Evolutionary conservation across 2,113 vertebrate species (phyloP), one percentile per base, ranked within the genome.

Genomic region (Pagrus major): DNA sequence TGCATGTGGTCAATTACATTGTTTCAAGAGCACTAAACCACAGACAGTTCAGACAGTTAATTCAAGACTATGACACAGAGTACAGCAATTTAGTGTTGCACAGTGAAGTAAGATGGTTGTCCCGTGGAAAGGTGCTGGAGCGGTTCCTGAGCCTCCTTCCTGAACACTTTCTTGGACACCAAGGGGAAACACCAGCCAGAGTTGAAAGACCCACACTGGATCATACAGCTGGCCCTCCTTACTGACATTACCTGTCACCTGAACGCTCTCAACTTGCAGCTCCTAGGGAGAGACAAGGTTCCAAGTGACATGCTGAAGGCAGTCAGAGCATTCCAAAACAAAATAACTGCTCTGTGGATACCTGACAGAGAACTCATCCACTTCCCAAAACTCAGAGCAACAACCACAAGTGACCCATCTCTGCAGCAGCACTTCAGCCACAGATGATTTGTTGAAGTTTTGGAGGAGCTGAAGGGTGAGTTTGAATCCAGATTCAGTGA

Each of bases 361-460:
- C 42, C 27, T 31, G 63, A n/a, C 27, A 47, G 42, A n/a, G 42
- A 31, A 29, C 21, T 65, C 42, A 47, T 47, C 21, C 27, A n/a
- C 27, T 47, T 66, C 63, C 63, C 29, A 66, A 31, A 66, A 20
- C 42, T 66, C 41, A 46, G 63, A 66, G 27, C 63, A 47, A 10
- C 46, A 29, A 47, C 20, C 63, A 47, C 42, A 65, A 46, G 47
- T 44, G 5, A 44, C 42, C 42, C 42, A 44, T 44, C 42, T 44
- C 42, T 44, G 16, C 42, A 44, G 42, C 42, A 18, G 42, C 42
- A 16, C 16, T 44, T 44, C 42, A 44, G 42, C 42, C 18, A 18
- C 42, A 44, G 42, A 44, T 15, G 42, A 44, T 44, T 44, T 44
- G 42, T 44, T 44, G 42, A 44, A 44, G 42, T 41, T 41, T 41